Evolutionary conservation across 2,113 vertebrate genomes (phyloP).

Genomic region (Saccopteryx bilineata): DNA sequence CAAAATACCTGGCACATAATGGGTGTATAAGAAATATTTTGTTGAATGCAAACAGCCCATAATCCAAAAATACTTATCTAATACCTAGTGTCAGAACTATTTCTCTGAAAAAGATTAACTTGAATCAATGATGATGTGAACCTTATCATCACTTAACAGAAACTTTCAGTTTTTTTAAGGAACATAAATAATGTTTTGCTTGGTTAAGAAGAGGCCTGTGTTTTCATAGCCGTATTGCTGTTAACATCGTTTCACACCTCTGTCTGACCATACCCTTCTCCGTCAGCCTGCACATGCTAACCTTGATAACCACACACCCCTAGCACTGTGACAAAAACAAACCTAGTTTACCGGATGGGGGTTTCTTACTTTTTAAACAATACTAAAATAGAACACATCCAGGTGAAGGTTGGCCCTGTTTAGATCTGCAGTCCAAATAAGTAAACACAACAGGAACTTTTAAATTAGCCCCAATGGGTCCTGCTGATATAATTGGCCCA

Average conservation of each 20-base stretch:
- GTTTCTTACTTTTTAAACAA: conserved; percentile 47
- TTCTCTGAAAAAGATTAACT: conserved; percentile 37
- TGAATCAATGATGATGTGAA: neutral
- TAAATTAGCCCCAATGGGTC: neutral
- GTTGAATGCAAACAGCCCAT: neutral
- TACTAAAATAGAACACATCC: conserved; percentile 43
- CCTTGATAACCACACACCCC: conserved; percentile 57
- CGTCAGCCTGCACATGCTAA: neutral
- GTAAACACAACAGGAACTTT: neutral
- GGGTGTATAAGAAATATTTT: neutral
- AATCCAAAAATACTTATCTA: conserved; percentile 10
- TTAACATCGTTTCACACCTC: conserved; percentile 53
- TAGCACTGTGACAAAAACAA: conserved; percentile 61
- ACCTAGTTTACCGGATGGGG: conserved; percentile 47
- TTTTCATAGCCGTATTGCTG: conserved; percentile 6
- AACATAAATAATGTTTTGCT: neutral
- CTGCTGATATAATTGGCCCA: neutral
- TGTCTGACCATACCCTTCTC: neutral
- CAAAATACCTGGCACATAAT: neutral
- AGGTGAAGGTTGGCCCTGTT: neutral
- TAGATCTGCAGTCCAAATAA: neutral
- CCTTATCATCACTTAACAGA: neutral
- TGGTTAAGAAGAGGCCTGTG: neutral
- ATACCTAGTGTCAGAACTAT: neutral
- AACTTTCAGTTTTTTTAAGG: conserved; percentile 24